A percentile compares a stretch with the other conserved stretches of the same genome.
phyloP scores from a whole-genome alignment of 2,113 vertebrate genomes.

The Festucalex cinctus region DNA sequence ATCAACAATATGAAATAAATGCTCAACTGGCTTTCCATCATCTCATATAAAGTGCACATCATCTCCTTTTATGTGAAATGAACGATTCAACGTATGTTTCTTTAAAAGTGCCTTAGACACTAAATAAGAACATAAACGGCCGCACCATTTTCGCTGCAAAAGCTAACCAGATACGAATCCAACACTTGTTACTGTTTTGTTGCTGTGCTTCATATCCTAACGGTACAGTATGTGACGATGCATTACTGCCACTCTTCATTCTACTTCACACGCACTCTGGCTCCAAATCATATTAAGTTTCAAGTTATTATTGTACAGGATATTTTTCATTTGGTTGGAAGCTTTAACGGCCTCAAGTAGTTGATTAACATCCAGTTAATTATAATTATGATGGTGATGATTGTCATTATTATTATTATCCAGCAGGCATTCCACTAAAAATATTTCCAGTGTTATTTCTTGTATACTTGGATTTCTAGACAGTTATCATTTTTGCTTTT shows the following conservation, averaged over 20 bases:
- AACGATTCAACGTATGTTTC: constrained; percentile 73
- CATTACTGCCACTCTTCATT: background rate
- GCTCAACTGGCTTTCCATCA: background rate
- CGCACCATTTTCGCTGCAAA: constrained; percentile 11
- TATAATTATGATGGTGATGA: constrained; percentile 50
- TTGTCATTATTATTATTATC: constrained; percentile 54
- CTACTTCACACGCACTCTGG: constrained; percentile 35
- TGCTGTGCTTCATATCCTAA: constrained; percentile 74
- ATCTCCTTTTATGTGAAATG: constrained; percentile 21
- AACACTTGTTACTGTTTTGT: constrained; percentile 58
- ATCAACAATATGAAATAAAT: background rate
- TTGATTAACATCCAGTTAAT: constrained; percentile 30
- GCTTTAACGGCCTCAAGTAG: constrained; percentile 87
- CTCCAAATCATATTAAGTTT: constrained; percentile 64
- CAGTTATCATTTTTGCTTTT: constrained; percentile 71
- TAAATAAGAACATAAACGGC: constrained; percentile 80
- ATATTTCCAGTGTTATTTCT: constrained; percentile 76
- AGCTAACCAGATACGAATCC: constrained; percentile 23
- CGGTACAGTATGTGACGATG: constrained; percentile 51
- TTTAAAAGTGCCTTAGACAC: constrained; percentile 97
- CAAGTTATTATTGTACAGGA: constrained; percentile 34
- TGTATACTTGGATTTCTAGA: constrained; percentile 96
- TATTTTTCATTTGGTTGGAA: constrained; percentile 81
- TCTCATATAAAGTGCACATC: constrained; percentile 6
- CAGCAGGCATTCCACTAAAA: constrained; percentile 82